Percentiles rank a stretch among this genome's conserved stretches.
Conservation (phyloP, 2,113 vertebrate species). For the Climacteris rufus region DNA sequence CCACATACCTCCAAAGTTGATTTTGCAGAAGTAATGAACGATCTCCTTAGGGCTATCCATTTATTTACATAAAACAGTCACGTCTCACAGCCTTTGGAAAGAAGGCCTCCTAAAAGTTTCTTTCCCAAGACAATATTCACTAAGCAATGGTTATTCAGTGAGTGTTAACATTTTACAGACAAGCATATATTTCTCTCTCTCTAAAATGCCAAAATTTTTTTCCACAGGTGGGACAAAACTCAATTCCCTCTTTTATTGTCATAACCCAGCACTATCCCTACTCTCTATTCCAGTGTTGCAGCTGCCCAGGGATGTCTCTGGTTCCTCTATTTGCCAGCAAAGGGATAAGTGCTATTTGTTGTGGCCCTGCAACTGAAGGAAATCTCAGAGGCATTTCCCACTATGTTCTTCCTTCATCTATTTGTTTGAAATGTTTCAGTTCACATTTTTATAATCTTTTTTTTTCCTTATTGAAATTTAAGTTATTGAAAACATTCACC, state of each 20-base stretch:
- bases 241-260: not conserved
- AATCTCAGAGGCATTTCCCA: not conserved
- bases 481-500: not conserved
- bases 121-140: not conserved
- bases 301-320: not conserved
- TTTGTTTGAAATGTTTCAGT: not conserved
- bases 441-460: not conserved
- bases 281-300: not conserved
- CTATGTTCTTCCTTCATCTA: not conserved
- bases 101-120: not conserved
- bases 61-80: conserved; percentile 7
- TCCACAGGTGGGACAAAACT: not conserved
- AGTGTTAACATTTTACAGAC: not conserved
- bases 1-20: not conserved
- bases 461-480: not conserved
- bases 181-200: not conserved
- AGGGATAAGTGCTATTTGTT: not conserved
- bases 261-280: not conserved
- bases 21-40: not conserved
- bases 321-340: not conserved
- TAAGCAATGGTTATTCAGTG: not conserved
- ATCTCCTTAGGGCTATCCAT: not conserved
- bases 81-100: not conserved
- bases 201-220: not conserved
- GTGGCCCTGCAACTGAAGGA: not conserved